Evolutionary conservation across 2,113 vertebrate species (phyloP).

Genomic region (Plectropomus leopardus): DNA sequence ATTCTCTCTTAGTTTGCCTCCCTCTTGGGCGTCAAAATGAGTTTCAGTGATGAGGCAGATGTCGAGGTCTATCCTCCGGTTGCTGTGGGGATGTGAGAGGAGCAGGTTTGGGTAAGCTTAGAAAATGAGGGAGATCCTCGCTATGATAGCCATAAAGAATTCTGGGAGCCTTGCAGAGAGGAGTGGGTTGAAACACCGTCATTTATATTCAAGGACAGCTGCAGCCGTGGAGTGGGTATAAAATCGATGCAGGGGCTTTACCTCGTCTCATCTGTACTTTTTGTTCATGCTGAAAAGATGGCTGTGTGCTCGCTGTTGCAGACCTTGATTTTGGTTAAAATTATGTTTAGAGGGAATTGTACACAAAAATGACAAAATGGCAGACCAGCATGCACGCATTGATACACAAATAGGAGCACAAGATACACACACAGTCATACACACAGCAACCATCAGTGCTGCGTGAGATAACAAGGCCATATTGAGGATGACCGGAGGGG

Average conservation of each 20-base stretch:
- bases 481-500: slow-evolving; percentile 66
- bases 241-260: slow-evolving; percentile 73
- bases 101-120: slow-evolving; percentile 55
- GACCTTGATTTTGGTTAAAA: slow-evolving; percentile 18
- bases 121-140: slow-evolving; percentile 65
- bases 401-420: slow-evolving; percentile 37
- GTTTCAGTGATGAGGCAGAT: slow-evolving; percentile 65
- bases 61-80: slow-evolving; percentile 48
- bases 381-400: not conserved
- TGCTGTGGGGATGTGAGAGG: slow-evolving; percentile 43
- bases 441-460: slow-evolving; percentile 42
- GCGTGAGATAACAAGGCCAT: slow-evolving; percentile 61
- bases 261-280: slow-evolving; percentile 69
- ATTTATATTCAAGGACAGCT: slow-evolving; percentile 79
- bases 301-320: not conserved
- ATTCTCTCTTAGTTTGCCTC: slow-evolving; percentile 68
- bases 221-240: slow-evolving; percentile 66
- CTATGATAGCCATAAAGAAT: slow-evolving; percentile 61
- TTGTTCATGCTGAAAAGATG: slow-evolving; percentile 58
- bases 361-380: slow-evolving; percentile 31
- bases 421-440: slow-evolving; percentile 10
- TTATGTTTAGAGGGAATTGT: slow-evolving; percentile 31
- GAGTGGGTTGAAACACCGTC: slow-evolving; percentile 60
- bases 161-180: slow-evolving; percentile 52
- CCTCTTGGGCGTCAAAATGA: slow-evolving; percentile 64